A percentile compares a stretch with the other conserved stretches of the same genome.
Conservation (phyloP, 2,797 vertebrate species). For the Lycodopsis pacificus region DNA sequence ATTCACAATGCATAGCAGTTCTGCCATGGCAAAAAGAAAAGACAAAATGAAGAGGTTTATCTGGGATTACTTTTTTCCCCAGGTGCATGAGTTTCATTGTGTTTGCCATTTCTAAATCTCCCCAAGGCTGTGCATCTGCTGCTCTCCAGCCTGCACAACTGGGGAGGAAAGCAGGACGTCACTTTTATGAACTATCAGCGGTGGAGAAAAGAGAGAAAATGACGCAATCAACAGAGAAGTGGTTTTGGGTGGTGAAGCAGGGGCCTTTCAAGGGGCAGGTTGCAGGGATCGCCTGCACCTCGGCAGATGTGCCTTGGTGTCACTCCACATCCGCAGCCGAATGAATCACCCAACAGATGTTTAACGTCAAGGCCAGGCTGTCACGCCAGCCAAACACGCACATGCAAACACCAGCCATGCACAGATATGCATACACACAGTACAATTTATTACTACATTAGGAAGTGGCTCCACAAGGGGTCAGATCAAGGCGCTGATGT, state of each 20-base stretch:
- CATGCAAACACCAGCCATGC: conserved; percentile 23
- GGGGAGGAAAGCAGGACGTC: conserved; percentile 72
- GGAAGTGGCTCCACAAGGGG: conserved; percentile 58
- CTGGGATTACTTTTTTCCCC: conserved; percentile 39
- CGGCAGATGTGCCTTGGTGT: conserved; percentile 83
- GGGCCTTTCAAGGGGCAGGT: conserved; percentile 69
- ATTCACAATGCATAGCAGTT: conserved; percentile 26
- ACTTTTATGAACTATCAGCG: conserved; percentile 76
- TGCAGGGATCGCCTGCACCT: conserved; percentile 69
- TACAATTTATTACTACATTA: conserved; percentile 62
- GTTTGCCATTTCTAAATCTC: conserved; percentile 81
- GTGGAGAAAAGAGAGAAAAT: conserved; percentile 70
- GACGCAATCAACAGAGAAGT: conserved; percentile 74
- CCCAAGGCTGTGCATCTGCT: conserved; percentile 81
- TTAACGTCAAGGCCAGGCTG: conserved; percentile 79
- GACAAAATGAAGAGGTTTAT: conserved; percentile 38
- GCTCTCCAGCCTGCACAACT: conserved; percentile 64
- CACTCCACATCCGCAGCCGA: conserved; percentile 74
- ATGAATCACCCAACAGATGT: conserved; percentile 86
- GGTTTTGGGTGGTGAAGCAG: conserved; percentile 68
- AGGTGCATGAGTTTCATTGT: conserved; percentile 80
- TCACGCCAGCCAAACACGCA: conserved; percentile 71
- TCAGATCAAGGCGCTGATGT: conserved; percentile 42
- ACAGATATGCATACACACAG: conserved; percentile 34
- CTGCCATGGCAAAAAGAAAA: neutral